Conservation (phyloP, 2,797 vertebrate species). For the Lates japonicus region DNA sequence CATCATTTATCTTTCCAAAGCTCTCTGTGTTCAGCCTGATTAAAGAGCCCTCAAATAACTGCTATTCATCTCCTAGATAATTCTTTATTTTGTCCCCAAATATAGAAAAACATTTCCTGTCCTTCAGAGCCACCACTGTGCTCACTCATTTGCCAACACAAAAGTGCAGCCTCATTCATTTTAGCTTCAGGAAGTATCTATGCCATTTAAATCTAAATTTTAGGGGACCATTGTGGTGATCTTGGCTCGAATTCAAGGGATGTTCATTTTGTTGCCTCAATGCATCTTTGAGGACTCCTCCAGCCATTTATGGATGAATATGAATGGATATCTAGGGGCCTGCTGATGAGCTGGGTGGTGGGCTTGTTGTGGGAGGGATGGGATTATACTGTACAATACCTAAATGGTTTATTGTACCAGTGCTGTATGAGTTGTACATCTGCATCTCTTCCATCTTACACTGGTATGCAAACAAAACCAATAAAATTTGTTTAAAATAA, state of each 20-base stretch:
- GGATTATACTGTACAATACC: too few species aligned
- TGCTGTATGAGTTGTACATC: not conserved
- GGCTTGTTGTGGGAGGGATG: too few species aligned
- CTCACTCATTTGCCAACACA: not conserved
- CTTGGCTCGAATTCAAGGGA: not conserved
- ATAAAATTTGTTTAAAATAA: not conserved
- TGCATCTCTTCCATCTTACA: too few species aligned
- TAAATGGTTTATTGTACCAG: too few species aligned
- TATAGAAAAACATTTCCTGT: constrained; percentile 27
- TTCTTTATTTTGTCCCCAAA: constrained; percentile 18
- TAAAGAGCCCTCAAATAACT: constrained; percentile 3
- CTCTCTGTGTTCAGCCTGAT: constrained; percentile 6
- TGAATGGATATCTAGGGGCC: too few species aligned
- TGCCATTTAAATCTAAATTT: constrained; percentile 1
- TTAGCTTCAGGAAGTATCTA: not conserved
- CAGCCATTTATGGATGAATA: too few species aligned
- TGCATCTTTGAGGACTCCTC: not conserved
- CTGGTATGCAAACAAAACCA: not conserved
- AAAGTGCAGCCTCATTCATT: not conserved
- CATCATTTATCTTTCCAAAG: constrained; percentile 1
- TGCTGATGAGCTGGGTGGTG: not conserved
- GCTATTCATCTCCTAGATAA: constrained; percentile 19
- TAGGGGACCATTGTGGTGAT: not conserved
- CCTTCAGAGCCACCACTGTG: not conserved
- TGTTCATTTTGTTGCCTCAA: not conserved